Evolutionary conservation across 2,797 vertebrate species (phyloP).

Genomic region (Rhabdomys pumilio): DNA sequence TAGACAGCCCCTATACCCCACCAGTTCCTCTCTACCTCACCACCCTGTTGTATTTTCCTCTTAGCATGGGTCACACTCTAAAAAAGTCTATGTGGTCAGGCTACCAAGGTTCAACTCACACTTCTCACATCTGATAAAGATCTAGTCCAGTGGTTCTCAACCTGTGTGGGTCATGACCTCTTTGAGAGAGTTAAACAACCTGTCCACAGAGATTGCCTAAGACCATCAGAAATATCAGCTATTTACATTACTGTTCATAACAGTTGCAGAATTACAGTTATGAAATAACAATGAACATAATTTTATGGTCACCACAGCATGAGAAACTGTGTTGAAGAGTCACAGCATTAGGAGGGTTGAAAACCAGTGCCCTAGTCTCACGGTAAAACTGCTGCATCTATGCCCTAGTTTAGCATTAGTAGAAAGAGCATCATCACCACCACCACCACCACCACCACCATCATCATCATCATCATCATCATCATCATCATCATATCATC

Average conservation of each 20-base stretch:
- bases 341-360: not conserved
- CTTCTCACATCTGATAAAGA: not conserved
- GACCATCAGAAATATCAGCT: not conserved
- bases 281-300: not conserved
- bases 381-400: not conserved
- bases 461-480: not conserved
- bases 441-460: not conserved
- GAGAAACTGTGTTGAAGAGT: too few relatives aligned
- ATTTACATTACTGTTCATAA: not conserved
- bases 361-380: not conserved
- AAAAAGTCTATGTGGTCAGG: not conserved
- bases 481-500: not conserved
- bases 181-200: not conserved
- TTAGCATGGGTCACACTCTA: not conserved
- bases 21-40: not conserved
- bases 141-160: not conserved
- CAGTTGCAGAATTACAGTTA: not conserved
- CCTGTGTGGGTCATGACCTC: not conserved
- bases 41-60: conserved; percentile 1
- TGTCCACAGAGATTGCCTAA: not conserved
- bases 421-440: not conserved
- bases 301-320: not conserved
- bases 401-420: not conserved
- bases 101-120: not conserved
- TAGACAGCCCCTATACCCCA: too few relatives aligned